phyloP scores from a whole-genome alignment of 1,140 invertebrate genomes.

The Antheraea pernyi region DNA sequence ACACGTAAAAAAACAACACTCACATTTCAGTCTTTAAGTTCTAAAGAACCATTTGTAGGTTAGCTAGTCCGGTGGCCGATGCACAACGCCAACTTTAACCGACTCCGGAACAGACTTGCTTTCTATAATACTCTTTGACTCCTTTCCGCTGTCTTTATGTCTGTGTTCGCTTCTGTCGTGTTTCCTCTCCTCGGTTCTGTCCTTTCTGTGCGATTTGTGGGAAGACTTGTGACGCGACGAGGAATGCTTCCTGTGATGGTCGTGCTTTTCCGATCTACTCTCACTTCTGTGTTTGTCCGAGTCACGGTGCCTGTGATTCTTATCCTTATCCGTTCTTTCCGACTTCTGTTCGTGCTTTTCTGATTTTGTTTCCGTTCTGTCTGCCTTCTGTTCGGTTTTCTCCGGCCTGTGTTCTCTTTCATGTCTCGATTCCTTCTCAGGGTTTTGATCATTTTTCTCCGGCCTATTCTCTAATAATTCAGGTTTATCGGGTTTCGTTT shows the following conservation, averaged over 20 bases:
- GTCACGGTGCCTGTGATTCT: constrained; percentile 26
- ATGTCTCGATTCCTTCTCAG: constrained; percentile 9
- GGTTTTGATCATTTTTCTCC: constrained; percentile 17
- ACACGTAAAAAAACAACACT: constrained; percentile 22
- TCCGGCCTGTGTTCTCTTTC: constrained; percentile 10
- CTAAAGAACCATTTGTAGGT: constrained; percentile 12
- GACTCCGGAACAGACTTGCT: constrained; percentile 16
- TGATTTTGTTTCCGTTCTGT: constrained; percentile 8
- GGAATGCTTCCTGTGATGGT: constrained; percentile 58
- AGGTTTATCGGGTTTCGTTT: constrained; percentile 7
- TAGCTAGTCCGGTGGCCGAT: constrained; percentile 59
- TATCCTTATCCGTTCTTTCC: constrained; percentile 34
- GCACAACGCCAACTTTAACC: constrained; percentile 52
- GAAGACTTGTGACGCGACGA: constrained; percentile 60
- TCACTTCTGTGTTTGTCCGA: constrained; percentile 35
- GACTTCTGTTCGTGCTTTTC: constrained; percentile 9
- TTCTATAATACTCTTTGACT: constrained; percentile 16
- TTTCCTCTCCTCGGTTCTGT: constrained; percentile 51
- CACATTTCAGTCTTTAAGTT: constrained; percentile 17
- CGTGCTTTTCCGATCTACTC: constrained; percentile 40
- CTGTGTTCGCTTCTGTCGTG: constrained; percentile 41
- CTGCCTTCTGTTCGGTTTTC: constrained; percentile 16
- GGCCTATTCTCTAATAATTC: constrained; percentile 13
- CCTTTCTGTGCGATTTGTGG: constrained; percentile 58
- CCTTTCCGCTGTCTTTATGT: constrained; percentile 35